phyloP scores from a whole-genome alignment of 53 echinoderm and acorn worm genomes.

The Paracentrotus lividus region DNA sequence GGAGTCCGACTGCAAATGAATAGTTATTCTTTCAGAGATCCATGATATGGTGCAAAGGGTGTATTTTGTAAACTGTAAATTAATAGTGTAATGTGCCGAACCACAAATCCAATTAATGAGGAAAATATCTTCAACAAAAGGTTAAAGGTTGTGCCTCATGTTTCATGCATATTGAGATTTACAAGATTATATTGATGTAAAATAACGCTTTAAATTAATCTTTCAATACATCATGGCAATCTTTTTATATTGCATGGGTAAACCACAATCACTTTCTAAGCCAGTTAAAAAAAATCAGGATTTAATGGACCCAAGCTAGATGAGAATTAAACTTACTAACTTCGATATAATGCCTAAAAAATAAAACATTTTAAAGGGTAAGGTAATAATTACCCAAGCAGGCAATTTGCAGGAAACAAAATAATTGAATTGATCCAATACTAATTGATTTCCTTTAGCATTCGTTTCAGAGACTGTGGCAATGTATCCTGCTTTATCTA shows the following conservation, averaged over 20 bases:
- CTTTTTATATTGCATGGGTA: background rate
- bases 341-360: background rate
- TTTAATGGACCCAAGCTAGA: background rate
- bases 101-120: background rate
- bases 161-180: conserved; percentile 14
- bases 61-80: too few relatives aligned
- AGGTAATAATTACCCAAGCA: conserved; percentile 20
- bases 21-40: too few relatives aligned
- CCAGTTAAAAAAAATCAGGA: conserved; percentile 8
- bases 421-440: conserved; percentile 54
- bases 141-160: background rate
- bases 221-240: background rate
- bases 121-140: background rate
- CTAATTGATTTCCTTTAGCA: conserved; percentile 68
- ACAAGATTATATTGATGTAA: background rate
- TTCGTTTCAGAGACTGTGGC: conserved; percentile 16
- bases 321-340: background rate
- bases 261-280: conserved; percentile 26
- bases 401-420: conserved; percentile 56
- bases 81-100: background rate
- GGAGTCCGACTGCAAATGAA: too few relatives aligned
- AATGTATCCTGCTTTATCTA: conserved; percentile 45
- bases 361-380: background rate
- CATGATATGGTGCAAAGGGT: too few relatives aligned
- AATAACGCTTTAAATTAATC: background rate